These are phyloP conservation scores for Mechanitis mazaeus DNA, from an alignment of 2,888 invertebrate species.

Conservation along the genomic window DNA sequence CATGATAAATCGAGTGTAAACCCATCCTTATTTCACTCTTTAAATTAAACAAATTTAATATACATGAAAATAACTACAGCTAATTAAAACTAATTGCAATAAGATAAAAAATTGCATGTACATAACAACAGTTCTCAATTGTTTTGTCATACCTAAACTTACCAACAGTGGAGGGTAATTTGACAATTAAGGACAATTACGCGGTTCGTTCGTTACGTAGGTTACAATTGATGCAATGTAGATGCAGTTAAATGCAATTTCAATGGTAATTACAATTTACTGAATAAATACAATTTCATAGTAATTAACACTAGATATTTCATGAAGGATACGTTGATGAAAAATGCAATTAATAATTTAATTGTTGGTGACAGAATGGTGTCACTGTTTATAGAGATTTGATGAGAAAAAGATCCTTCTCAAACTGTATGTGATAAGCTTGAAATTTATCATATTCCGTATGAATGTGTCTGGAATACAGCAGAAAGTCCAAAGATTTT, in stretches of 20 bases:
- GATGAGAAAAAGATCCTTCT: no score
- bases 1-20: no score
- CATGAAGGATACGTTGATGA: constrained; percentile 6
- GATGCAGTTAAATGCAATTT: constrained; percentile 64
- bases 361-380: no score
- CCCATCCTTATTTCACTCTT: no score
- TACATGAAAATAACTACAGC: no score
- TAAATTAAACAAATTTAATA: no score
- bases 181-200: constrained; percentile 70
- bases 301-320: constrained; percentile 14
- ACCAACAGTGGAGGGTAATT: constrained; percentile 46
- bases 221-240: constrained; percentile 54
- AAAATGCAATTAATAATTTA: no score
- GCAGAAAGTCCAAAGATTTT: no score
- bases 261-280: constrained; percentile 46
- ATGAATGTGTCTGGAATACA: no score
- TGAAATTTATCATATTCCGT: no score
- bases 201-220: constrained; percentile 45
- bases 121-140: constrained; percentile 7
- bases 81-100: background rate
- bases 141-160: constrained; percentile 36
- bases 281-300: constrained; percentile 33
- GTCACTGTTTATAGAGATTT: no score
- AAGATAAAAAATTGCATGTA: background rate
- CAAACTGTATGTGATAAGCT: no score